Base-by-base conservation (phyloP, 2,888 invertebrate species). In the Drosophila kambysellisi region DNA sequence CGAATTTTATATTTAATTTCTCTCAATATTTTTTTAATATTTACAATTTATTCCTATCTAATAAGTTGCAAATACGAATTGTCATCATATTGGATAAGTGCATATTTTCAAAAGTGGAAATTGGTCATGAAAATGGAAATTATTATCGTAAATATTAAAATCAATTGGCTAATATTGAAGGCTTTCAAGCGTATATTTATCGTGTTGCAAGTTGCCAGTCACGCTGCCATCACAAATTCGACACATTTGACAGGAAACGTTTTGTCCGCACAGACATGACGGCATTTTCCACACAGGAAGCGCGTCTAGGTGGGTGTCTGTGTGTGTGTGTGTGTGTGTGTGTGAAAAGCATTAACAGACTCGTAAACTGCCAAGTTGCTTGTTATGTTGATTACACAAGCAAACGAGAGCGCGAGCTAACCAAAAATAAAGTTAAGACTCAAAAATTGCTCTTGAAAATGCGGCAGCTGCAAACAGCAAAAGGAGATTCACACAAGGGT, bases 351-450 rank as follows among this genome's bases (percentile, higher is more conserved):
- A 85, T 85, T 85, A 85, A 85, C 90, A 89, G 88, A 88, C 69
- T 85, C 85, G 89, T 85, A 85, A 85, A 85, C 88, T 88, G 88
- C 29, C 81, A 79, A 88, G 88, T 85, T 89, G 90, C 89, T 89
- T 89, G 85, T 86, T 89, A 86, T 88, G 85, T 86, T 86, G 85
- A 86, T 86, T 86, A 89, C 79, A 88, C 76, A 78, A 74, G 39
- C 62, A 68, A 66, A 53, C 39, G 61, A 66, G 51, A 63, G 76
- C 76, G 52, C 7, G n/a, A 39, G 25, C 35, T 56, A 56, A 77
- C 61, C 77, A 46, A 86, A 78, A 75, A 75, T 81, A 79, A 88
- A 74, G 64, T 81, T 67, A 62, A 52, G 70, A 70, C 71, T 61
- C 70, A 74, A 83, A 70, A 64, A 59, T 62, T 76, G 82, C 78